Base-by-base conservation (phyloP, 2,888 invertebrate genomes). In the Eretmocerus hayati region DNA sequence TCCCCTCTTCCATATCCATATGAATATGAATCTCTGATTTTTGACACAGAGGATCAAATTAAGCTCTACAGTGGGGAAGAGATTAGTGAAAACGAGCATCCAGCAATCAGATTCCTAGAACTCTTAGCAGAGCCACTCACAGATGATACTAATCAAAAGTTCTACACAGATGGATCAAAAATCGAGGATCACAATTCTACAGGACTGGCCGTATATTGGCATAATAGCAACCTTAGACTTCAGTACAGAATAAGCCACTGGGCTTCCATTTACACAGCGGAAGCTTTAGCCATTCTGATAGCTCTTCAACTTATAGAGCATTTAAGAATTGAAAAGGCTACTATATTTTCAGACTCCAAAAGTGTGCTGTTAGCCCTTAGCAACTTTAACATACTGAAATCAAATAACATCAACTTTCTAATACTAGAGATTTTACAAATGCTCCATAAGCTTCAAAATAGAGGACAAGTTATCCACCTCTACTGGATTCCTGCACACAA, bases 261-360 rank as follows among this genome's bases (percentile, higher is more conserved):
- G 13, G 23, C 35, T n/a, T 43, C 43, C 6, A 43, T 43, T 21
- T 43, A 23, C 8, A 22, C 43, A 18, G 43, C 43, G 5, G 43
- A 43, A 18, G 43, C 43, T 13, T 16, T 23, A 5, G 43, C 43
- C 3, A 35, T 43, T 15, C 3, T 33, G 6, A n/a, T n/a, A n/a
- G 5, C 22, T n/a, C 2, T 43, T n/a, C 5, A 36, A 3, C 21
- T 35, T 2, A 43, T 43, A 3, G 8, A 4, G 8, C 13, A 21
- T 5, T 2, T 19, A 8, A 23, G 36, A 2, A 36, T 19, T 18
- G 2, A 8, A 4, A 30, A 23, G 6, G 21, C 40, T 4, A 18
- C 6, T 4, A 40, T 40, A 5, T 40, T 40, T 16, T 18, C 43
- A 1, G 43, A 43, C n/a, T 43, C 43, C 15, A 6, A 5, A 16